These are phyloP conservation scores for Diadema setosum DNA, from an alignment of 35 echinoderm and acorn worm genomes.

Conservation along the genomic window DNA sequence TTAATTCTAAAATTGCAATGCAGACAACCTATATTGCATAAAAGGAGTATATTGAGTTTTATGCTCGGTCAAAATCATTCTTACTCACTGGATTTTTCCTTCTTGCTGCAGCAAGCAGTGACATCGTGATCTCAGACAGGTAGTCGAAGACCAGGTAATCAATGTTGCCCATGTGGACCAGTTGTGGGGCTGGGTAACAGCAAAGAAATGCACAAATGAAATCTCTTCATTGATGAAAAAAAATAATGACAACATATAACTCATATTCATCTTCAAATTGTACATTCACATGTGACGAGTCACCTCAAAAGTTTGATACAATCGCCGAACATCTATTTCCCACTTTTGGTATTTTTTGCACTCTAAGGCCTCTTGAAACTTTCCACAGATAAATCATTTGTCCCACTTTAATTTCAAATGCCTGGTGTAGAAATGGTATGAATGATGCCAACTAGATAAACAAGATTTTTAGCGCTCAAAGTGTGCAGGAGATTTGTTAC, in stretches of 20 bases:
- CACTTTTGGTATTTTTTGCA: not conserved
- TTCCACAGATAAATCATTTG: too few species aligned
- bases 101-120: constrained; percentile 80
- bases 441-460: too few species aligned
- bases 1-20: too few species aligned
- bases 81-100: constrained; percentile 86
- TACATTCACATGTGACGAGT: not conserved
- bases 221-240: not conserved
- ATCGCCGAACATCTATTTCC: not conserved
- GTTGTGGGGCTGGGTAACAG: constrained; percentile 71
- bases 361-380: not conserved
- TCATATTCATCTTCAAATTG: not conserved
- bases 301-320: not conserved
- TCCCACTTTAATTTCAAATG: too few species aligned
- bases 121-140: constrained; percentile 99
- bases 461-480: too few species aligned
- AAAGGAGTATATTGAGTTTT: too few species aligned
- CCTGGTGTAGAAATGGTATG: too few species aligned
- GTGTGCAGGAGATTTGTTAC: too few species aligned
- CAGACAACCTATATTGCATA: too few species aligned
- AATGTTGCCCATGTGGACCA: constrained; percentile 82
- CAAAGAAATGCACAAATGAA: not conserved
- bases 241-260: not conserved
- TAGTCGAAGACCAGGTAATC: constrained; percentile 98
- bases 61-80: too few species aligned